Conservation (phyloP, 1,140 invertebrate genomes). For the Planococcus citri region DNA sequence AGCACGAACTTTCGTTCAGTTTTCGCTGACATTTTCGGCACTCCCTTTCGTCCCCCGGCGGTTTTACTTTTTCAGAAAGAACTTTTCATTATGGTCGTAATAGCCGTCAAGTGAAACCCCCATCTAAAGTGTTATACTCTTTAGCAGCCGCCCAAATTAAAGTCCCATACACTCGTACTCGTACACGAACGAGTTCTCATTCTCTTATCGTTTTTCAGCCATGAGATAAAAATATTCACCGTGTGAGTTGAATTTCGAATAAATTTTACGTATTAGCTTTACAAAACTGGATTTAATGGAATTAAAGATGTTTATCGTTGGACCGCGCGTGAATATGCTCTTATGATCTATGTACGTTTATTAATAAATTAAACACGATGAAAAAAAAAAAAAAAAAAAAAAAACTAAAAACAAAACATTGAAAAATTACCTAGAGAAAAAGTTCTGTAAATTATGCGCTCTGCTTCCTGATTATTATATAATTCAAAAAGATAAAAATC, state of each 20-base stretch:
- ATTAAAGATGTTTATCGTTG: background rate
- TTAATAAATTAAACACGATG: constrained; percentile 1
- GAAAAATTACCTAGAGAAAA: background rate
- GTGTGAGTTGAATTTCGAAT: too few relatives aligned
- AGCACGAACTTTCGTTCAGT: constrained; percentile 15
- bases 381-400: too few relatives aligned
- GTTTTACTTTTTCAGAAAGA: background rate
- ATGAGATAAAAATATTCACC: too few relatives aligned
- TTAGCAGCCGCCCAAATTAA: background rate
- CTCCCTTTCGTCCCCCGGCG: background rate
- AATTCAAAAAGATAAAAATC: constrained; percentile 6
- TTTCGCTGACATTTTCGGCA: background rate
- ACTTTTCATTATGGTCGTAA: constrained; percentile 14
- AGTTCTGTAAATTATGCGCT: background rate
- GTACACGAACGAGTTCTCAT: too few relatives aligned
- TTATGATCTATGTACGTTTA: background rate
- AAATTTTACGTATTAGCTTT: background rate
- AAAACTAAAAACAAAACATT: too few relatives aligned
- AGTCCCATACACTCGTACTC: background rate
- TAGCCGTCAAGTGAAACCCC: background rate
- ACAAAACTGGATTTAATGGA: background rate
- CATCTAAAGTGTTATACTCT: background rate
- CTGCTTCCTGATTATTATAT: background rate
- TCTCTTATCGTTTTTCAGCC: too few relatives aligned
- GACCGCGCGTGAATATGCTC: too few relatives aligned